Percentiles rank a stretch among this genome's conserved stretches.
phyloP scores from a whole-genome alignment of 2,113 vertebrate species.

The Tinamus guttatus region DNA sequence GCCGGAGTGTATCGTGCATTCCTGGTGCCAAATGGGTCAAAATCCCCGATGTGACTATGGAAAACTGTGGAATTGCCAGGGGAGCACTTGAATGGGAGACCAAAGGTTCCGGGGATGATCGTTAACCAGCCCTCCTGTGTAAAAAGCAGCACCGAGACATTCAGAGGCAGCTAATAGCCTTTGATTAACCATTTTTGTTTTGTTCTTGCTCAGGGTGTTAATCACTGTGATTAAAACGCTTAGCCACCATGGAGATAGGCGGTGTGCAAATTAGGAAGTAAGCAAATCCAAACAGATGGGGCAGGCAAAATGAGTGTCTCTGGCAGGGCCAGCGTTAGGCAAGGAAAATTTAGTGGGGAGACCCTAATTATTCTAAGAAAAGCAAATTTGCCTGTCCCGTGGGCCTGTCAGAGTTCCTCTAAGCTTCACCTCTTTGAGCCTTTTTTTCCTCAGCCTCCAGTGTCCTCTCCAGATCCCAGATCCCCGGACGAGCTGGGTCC shows the following conservation, averaged over 20 bases:
- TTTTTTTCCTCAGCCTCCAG: neutral
- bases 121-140: constrained; percentile 64
- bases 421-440: neutral
- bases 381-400: neutral
- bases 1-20: neutral
- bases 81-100: neutral
- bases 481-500: neutral
- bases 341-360: constrained; percentile 32
- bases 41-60: constrained; percentile 9
- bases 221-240: constrained; percentile 76
- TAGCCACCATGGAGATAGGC: constrained; percentile 61
- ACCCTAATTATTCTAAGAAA: constrained; percentile 39
- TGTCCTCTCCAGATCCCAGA: neutral
- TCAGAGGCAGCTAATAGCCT: constrained; percentile 62
- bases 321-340: constrained; percentile 15
- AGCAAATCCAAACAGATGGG: constrained; percentile 74
- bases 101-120: constrained; percentile 35
- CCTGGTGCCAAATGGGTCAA: constrained; percentile 50
- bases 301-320: constrained; percentile 56
- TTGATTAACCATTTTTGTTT: constrained; percentile 75
- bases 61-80: constrained; percentile 34
- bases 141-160: constrained; percentile 39
- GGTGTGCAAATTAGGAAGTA: constrained; percentile 61
- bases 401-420: neutral
- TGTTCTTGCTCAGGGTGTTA: constrained; percentile 70